Conservation (phyloP, 2,113 vertebrate species). For the Capreolus pygargus region DNA sequence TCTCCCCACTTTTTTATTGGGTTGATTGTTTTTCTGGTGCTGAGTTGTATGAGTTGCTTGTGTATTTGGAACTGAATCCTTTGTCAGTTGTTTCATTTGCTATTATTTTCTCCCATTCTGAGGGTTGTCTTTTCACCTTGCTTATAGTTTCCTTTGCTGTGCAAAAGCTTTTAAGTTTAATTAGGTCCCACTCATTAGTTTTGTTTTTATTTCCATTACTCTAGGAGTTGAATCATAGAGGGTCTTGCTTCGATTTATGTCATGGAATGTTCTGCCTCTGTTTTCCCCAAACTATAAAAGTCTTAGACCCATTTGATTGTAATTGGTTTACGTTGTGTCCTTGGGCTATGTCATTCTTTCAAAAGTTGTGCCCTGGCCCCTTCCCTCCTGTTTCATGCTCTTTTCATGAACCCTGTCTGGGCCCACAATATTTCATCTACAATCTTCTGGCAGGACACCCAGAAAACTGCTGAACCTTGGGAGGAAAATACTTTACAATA, state of each 20-base stretch:
- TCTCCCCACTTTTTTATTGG: not conserved
- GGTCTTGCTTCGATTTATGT: not conserved
- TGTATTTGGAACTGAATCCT: not conserved
- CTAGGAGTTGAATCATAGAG: not conserved
- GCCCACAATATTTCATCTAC: not conserved
- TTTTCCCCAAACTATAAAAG: not conserved
- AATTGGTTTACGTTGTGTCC: fast-evolving
- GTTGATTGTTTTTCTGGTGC: not conserved
- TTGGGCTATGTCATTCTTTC: not conserved
- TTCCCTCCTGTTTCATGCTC: not conserved
- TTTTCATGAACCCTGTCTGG: not conserved
- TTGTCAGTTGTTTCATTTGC: not conserved
- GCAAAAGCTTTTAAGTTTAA: not conserved
- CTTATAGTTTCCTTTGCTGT: not conserved
- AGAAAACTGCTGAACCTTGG: not conserved
- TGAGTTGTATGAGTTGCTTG: not conserved
- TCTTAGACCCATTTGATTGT: not conserved
- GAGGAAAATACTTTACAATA: not conserved
- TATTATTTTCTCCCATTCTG: not conserved
- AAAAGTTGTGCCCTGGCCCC: not conserved
- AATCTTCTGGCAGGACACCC: not conserved
- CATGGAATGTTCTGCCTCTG: not conserved
- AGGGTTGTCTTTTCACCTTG: not conserved
- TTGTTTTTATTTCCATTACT: not conserved
- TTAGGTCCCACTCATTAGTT: not conserved